Evolutionary conservation across 2,113 vertebrate species (phyloP), one percentile per base, ranked within the genome.

Genomic region (Gobio gobio): DNA sequence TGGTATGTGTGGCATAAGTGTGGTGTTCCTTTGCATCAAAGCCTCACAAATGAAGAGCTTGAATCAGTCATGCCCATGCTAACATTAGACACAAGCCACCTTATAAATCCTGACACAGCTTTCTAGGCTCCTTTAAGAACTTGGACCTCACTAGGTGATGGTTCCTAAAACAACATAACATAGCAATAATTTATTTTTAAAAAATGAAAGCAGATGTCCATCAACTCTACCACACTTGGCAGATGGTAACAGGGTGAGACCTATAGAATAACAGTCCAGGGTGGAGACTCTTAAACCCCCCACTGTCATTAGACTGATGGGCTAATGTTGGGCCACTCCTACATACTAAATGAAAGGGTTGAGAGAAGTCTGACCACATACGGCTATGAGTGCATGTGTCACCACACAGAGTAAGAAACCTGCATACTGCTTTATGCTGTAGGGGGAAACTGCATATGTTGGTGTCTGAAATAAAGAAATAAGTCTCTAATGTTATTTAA

Each of bases 231-330:
- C 82, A 58, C 70, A 73, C 33, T 86, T 88, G 84, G 68, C 82
- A 43, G 36, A 73, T 64, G 26, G 45, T 83, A 73, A 26, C 4
- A 49, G 33, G 24, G 61, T 78, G 66, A 84, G 80, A 75, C 40
- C 72, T 66, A 49, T 63, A 64, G 82, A 88, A 88, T 88, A 88
- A 84, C 87, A 88, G 40, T 72, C 59, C 29, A 72, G 72, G 87
- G 85, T 88, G 87, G 85, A 86, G 87, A 68, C 43, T 29, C 54
- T 20, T 76, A 33, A 79, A 68, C 47, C 63, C 77, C 77, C 54
- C 45, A 36, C 77, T 74, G 29, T 84, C 78, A 84, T 86, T 78
- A 64, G 61, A 77, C 61, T 82, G 63, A 72, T 78, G 77, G 85
- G 72, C 61, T 83, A 76, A 86, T 68, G 24, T 49, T 6, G 75